A percentile compares a stretch with the other conserved stretches of the same genome.
These are phyloP conservation scores for Trichogramma evanescens DNA, from an alignment of 2,888 invertebrate genomes.

Conservation along the genomic window DNA sequence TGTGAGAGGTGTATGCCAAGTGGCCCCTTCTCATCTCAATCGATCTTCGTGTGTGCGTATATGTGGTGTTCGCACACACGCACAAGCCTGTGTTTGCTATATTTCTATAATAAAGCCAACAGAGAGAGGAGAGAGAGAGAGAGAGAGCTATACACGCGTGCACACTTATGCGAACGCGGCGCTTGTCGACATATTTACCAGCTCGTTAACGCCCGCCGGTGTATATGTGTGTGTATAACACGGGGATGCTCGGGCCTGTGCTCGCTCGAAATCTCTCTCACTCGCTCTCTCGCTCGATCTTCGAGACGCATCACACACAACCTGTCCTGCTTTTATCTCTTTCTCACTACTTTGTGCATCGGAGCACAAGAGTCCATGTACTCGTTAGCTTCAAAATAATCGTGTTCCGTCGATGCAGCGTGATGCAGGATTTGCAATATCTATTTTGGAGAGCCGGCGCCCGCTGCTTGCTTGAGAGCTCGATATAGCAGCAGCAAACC, in stretches of 20 bases:
- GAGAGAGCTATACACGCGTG: conserved; percentile 11
- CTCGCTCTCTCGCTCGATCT: conserved; percentile 4
- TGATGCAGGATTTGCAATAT: conserved; percentile 22
- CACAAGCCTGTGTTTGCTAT: conserved; percentile 7
- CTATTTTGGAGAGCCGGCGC: conserved; percentile 18
- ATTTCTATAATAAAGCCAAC: conserved; percentile 16
- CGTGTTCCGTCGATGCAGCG: conserved; percentile 15
- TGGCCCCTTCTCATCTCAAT: not conserved
- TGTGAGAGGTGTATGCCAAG: too few species aligned
- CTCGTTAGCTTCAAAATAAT: conserved; percentile 22
- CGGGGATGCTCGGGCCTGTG: conserved; percentile 13
- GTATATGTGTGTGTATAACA: conserved; percentile 25
- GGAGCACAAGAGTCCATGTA: conserved; percentile 8
- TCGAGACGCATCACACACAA: not conserved
- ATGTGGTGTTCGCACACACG: not conserved
- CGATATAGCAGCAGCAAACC: too few species aligned
- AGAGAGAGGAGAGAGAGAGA: not conserved
- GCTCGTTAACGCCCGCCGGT: conserved; percentile 44
- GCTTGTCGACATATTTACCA: conserved; percentile 48
- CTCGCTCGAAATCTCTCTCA: not conserved
- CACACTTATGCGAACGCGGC: conserved; percentile 25
- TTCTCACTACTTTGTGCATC: conserved; percentile 6
- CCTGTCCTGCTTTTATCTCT: conserved; percentile 3
- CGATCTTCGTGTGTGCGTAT: not conserved
- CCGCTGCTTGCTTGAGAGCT: not conserved